These are phyloP conservation scores for Esox masquinongy DNA, from an alignment of 2,797 vertebrate species.

Conservation along the genomic window DNA sequence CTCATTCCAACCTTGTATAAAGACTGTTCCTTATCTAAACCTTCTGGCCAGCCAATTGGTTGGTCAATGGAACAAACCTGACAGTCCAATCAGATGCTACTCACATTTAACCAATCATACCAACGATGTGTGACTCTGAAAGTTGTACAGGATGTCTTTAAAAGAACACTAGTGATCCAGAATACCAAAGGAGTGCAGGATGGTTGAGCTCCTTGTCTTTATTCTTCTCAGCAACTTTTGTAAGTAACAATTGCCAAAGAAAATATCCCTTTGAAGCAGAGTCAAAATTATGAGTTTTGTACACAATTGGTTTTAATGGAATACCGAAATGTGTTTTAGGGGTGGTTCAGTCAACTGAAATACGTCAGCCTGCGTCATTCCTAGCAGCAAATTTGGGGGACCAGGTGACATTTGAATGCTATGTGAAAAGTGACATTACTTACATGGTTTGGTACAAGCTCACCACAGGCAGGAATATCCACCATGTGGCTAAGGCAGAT, in stretches of 20 bases:
- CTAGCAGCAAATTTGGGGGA: constrained; percentile 15
- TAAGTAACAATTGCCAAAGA: background rate
- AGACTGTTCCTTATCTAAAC: background rate
- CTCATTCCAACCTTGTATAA: background rate
- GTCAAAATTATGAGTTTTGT: background rate
- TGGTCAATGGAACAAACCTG: background rate
- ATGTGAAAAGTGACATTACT: background rate
- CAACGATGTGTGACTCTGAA: background rate
- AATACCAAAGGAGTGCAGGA: background rate
- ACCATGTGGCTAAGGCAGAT: too few relatives aligned
- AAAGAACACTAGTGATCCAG: background rate
- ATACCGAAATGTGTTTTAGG: constrained; percentile 9
- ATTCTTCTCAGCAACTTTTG: background rate
- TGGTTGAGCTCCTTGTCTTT: background rate
- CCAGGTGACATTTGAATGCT: constrained; percentile 18
- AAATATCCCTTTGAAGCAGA: too few relatives aligned
- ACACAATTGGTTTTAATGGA: background rate
- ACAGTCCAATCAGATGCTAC: background rate
- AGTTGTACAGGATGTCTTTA: background rate
- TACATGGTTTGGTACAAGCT: constrained; percentile 27
- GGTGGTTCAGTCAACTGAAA: background rate
- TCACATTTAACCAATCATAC: background rate
- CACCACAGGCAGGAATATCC: constrained; percentile 1
- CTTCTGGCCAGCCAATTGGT: background rate
- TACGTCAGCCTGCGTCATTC: background rate